phyloP scores from a whole-genome alignment of 2,888 invertebrate genomes.

The Drosophila birchii region DNA sequence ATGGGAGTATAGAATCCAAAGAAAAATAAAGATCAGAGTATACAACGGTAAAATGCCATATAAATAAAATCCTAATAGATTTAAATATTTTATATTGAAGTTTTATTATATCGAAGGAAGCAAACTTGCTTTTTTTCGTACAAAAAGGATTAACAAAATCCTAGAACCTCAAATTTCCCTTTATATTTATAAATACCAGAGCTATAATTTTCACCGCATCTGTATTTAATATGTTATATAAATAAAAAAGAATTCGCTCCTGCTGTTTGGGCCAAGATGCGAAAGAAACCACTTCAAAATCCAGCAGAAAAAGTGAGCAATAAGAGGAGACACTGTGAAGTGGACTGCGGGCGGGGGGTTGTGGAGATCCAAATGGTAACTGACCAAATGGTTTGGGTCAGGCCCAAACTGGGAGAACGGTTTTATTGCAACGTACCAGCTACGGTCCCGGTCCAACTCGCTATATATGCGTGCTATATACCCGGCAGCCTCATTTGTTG shows the following conservation, averaged over 20 bases:
- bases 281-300: conserved; percentile 62
- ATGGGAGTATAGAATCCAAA: neutral
- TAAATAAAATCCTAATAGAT: neutral
- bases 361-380: conserved; percentile 10
- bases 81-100: neutral
- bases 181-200: neutral
- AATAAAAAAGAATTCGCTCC: conserved; percentile 13
- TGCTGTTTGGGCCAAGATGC: conserved; percentile 36
- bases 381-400: conserved; percentile 50
- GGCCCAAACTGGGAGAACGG: conserved; percentile 34
- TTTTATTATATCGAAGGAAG: neutral
- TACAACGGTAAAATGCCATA: neutral
- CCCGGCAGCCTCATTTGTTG: conserved; percentile 75
- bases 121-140: neutral
- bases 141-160: neutral
- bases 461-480: conserved; percentile 51
- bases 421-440: conserved; percentile 59
- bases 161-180: neutral
- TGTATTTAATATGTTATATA: conserved; percentile 19
- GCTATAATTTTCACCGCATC: neutral
- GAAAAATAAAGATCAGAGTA: neutral
- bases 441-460: conserved; percentile 11
- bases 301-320: conserved; percentile 59
- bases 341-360: neutral
- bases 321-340: conserved; percentile 13